phyloP scores from a whole-genome alignment of 2,797 vertebrate species.

The Hapalemur alaotrensis region DNA sequence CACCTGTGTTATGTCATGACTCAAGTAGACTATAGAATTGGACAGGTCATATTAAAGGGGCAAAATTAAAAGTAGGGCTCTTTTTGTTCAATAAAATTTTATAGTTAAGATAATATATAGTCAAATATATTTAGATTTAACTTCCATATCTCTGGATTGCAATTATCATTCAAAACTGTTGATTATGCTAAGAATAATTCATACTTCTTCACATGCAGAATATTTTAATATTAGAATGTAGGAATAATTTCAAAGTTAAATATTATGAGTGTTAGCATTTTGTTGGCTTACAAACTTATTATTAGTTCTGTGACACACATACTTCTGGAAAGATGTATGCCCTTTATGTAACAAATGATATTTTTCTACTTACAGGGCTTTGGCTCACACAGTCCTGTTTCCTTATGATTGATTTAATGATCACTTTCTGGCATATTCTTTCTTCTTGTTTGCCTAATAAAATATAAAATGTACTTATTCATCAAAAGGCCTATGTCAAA shows the following conservation, averaged over 20 bases:
- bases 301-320: not conserved
- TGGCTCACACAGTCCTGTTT: slow-evolving; percentile 97
- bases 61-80: not conserved
- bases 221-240: slow-evolving; percentile 34
- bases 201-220: not conserved
- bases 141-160: not conserved
- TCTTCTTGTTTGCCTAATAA: slow-evolving; percentile 95
- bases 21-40: not conserved
- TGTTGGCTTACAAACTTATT: not conserved
- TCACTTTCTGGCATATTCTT: slow-evolving; percentile 95
- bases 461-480: slow-evolving; percentile 70
- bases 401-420: slow-evolving; percentile 95
- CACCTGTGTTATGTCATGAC: not conserved
- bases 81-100: not conserved
- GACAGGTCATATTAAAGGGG: not conserved
- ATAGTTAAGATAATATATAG: not conserved
- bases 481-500: not conserved
- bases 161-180: not conserved
- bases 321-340: not conserved
- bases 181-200: slow-evolving; percentile 42
- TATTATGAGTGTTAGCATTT: not conserved
- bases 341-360: not conserved
- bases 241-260: slow-evolving; percentile 10
- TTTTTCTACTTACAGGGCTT: slow-evolving; percentile 90
- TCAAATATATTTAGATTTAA: not conserved